Percentiles rank a stretch among this genome's conserved stretches.
Conservation (phyloP, 2,113 vertebrate species). For the Brienomyrus brachyistius region DNA sequence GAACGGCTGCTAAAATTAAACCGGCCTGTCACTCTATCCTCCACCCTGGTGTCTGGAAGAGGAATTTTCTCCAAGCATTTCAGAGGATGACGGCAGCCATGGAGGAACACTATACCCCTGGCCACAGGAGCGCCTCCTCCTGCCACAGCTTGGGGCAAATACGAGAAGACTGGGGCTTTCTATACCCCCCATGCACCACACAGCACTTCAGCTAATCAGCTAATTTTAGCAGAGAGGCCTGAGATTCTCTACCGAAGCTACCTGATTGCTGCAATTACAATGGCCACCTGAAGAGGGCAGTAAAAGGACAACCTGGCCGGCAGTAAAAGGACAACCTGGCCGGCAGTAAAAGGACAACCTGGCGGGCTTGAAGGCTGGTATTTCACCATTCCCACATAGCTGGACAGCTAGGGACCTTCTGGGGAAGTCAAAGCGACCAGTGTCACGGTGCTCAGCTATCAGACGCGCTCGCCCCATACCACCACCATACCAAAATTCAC, state of each 20-base stretch:
- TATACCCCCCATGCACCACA: not conserved
- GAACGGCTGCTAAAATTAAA: constrained; percentile 22
- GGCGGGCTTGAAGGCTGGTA: not conserved
- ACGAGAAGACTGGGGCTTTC: not conserved
- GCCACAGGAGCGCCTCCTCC: not conserved
- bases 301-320: not conserved
- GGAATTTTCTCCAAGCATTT: not conserved
- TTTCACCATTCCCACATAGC: not conserved
- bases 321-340: not conserved
- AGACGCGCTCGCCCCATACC: not conserved
- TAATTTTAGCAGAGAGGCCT: not conserved
- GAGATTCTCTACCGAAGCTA: not conserved
- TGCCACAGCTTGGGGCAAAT: not conserved
- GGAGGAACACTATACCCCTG: not conserved
- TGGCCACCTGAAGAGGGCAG: not conserved
- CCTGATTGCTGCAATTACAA: not conserved
- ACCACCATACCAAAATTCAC: not conserved
- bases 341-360: not conserved
- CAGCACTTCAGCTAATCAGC: not conserved
- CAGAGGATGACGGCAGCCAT: not conserved
- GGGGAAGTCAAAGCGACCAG: not conserved
- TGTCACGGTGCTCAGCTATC: not conserved
- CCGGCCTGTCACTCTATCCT: constrained; percentile 21
- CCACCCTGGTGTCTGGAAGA: constrained; percentile 1
- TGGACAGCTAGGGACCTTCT: not conserved